These are phyloP conservation scores for Drosophila triauraria DNA, from an alignment of 1,140 invertebrate species.

Conservation along the genomic window DNA sequence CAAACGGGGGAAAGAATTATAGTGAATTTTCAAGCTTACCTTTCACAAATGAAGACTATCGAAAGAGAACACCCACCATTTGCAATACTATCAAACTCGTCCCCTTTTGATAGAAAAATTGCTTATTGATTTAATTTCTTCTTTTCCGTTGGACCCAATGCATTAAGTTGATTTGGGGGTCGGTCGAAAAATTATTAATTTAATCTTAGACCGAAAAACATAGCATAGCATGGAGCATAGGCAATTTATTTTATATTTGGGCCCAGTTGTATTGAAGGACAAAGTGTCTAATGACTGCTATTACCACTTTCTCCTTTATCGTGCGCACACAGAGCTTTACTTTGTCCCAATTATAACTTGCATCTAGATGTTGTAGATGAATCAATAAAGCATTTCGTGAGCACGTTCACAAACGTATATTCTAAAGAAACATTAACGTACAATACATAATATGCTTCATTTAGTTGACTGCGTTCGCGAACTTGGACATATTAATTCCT, in stretches of 20 bases:
- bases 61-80: neutral
- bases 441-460: too few species aligned
- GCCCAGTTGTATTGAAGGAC: neutral
- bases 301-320: too few species aligned
- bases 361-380: neutral
- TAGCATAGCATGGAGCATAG: neutral
- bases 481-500: neutral
- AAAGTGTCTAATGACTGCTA: too few species aligned
- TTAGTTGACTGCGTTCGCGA: too few species aligned
- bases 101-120: neutral
- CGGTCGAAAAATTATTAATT: neutral
- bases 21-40: neutral
- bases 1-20: neutral
- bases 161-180: neutral
- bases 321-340: too few species aligned
- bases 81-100: neutral
- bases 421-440: neutral
- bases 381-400: neutral
- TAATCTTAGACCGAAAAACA: neutral
- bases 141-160: slow-evolving; percentile 1
- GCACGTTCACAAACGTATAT: neutral
- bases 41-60: neutral
- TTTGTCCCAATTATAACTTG: neutral
- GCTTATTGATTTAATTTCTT: neutral
- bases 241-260: neutral